phyloP scores from a whole-genome alignment of 2,888 invertebrate genomes.

The Ptychoptera albimana region DNA sequence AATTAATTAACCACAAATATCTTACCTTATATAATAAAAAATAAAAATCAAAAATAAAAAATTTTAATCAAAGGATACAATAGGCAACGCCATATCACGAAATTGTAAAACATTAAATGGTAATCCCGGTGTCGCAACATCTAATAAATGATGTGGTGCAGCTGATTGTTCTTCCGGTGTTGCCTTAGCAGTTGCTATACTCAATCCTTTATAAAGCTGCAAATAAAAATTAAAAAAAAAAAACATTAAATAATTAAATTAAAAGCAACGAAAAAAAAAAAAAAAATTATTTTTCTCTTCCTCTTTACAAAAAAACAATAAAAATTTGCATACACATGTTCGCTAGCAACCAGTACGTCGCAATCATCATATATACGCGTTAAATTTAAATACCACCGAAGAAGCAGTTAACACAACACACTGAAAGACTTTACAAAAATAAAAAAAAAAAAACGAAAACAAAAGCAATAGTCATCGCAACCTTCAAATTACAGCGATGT shows the following conservation, averaged over 20 bases:
- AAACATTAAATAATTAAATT: constrained; percentile 2
- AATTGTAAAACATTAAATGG: constrained; percentile 74
- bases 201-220: constrained; percentile 84
- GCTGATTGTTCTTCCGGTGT: constrained; percentile 55
- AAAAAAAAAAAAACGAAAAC: background rate
- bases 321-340: background rate
- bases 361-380: background rate
- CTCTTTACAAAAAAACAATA: background rate
- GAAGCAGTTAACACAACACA: background rate
- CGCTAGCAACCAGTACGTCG: background rate
- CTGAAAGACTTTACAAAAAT: background rate
- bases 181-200: constrained; percentile 90
- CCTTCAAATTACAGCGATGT: no score
- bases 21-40: no score
- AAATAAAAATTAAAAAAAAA: constrained; percentile 20
- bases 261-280: background rate
- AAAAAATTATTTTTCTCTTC: no score
- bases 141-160: constrained; percentile 78
- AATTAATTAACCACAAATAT: background rate
- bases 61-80: constrained; percentile 48
- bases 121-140: constrained; percentile 64
- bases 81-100: constrained; percentile 58
- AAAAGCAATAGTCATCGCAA: no score
- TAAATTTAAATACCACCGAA: background rate
- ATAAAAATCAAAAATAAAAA: no score